A percentile compares a stretch with the other conserved stretches of the same genome.
These are phyloP conservation scores for Sapajus apella DNA, from an alignment of 2,113 vertebrate species.

Conservation along the genomic window DNA sequence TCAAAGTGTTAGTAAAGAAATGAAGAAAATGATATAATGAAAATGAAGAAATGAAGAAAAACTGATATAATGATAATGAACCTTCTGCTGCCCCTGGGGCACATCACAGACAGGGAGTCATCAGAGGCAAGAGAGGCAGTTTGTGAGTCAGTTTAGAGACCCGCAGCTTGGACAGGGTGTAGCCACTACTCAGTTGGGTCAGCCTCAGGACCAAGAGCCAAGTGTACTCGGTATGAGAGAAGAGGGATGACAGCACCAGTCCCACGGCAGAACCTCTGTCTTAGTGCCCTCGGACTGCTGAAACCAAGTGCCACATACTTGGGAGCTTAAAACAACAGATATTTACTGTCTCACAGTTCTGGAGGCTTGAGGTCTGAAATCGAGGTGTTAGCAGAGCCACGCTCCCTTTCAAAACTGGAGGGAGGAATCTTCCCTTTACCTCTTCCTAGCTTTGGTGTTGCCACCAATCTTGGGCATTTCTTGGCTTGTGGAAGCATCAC, in stretches of 20 bases:
- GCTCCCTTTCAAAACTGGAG: not conserved
- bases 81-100: not conserved
- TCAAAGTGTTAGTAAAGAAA: not conserved
- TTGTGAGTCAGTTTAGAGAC: not conserved
- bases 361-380: not conserved
- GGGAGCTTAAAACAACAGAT: not conserved
- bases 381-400: not conserved
- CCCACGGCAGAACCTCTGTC: accelerated
- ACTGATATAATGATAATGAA: not conserved
- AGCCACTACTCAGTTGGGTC: not conserved
- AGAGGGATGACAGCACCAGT: not conserved
- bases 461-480: not conserved
- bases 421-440: not conserved
- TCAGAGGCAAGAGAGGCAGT: not conserved
- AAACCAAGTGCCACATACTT: not conserved
- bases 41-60: not conserved
- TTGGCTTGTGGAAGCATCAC: not conserved
- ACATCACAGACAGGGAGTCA: not conserved
- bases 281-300: not conserved
- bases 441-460: not conserved
- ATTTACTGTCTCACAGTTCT: not conserved
- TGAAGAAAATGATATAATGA: not conserved
- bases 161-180: not conserved
- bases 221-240: not conserved
- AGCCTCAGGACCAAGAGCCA: not conserved